phyloP scores from a whole-genome alignment of 2,113 vertebrate genomes.

The Larimichthys polyactis region DNA sequence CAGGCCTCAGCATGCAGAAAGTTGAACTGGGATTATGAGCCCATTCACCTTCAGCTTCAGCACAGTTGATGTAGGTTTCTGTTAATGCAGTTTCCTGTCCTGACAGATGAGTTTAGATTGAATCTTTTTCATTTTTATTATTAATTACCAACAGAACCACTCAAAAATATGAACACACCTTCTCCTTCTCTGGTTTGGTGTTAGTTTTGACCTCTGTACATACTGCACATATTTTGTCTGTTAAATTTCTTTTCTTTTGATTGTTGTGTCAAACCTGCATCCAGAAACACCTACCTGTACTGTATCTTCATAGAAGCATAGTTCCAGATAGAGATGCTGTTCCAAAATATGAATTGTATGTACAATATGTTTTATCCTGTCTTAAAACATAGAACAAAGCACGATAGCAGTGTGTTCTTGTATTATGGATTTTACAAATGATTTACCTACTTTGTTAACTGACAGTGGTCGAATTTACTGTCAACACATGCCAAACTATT shows the following conservation, averaged over 20 bases:
- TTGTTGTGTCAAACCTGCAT: no score
- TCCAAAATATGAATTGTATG: neutral
- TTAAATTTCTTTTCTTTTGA: no score
- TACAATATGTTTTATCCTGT: neutral
- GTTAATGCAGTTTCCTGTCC: neutral
- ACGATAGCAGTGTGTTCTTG: neutral
- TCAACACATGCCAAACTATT: constrained; percentile 23
- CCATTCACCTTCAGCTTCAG: constrained; percentile 21
- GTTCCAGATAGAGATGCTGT: neutral
- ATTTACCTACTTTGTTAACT: neutral
- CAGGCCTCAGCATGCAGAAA: neutral
- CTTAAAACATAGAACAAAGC: neutral
- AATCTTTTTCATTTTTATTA: neutral
- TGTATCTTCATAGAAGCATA: neutral
- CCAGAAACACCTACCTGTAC: neutral
- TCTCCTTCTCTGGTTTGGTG: no score
- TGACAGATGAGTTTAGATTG: neutral
- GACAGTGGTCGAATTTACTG: neutral
- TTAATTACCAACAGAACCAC: neutral
- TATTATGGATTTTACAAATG: neutral
- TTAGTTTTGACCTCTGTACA: neutral
- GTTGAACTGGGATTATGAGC: constrained; percentile 23
- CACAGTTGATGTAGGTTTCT: neutral
- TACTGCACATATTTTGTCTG: no score
- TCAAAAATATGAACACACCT: no score